Evolutionary conservation across 2,113 vertebrate genomes (phyloP).

Genomic region (Lipotes vexillifer): DNA sequence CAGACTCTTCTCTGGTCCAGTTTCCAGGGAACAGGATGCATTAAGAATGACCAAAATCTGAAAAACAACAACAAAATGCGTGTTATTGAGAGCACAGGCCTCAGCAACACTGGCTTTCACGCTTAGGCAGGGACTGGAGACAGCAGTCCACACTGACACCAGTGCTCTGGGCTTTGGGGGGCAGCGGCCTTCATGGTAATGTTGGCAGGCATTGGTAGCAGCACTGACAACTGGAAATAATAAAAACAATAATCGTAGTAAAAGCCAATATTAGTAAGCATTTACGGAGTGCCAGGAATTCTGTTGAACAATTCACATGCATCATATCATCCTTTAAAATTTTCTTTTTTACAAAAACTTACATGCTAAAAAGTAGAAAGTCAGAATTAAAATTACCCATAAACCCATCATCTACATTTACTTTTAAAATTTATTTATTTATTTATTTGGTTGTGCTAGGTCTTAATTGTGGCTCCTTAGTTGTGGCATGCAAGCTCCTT

Average conservation of each 20-base stretch:
- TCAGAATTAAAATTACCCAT: background rate
- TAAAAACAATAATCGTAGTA: background rate
- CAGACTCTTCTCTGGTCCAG: background rate
- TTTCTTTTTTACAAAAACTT: background rate
- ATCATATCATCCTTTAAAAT: background rate
- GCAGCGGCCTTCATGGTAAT: accelerated
- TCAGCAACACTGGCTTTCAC: background rate
- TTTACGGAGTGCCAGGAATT: background rate
- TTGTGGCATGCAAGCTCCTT: too few relatives aligned
- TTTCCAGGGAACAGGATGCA: background rate
- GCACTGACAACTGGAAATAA: background rate
- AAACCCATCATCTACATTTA: background rate
- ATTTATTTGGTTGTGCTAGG: too few relatives aligned
- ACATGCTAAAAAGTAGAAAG: background rate
- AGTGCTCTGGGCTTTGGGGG: background rate
- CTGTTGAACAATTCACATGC: background rate
- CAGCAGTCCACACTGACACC: accelerated
- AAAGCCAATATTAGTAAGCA: background rate
- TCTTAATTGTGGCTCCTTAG: too few relatives aligned
- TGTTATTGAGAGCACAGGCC: background rate
- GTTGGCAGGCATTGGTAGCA: background rate
- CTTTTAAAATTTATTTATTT: too few relatives aligned
- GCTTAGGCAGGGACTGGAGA: background rate
- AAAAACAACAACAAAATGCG: background rate
- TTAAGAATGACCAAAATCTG: background rate